Base-by-base conservation (phyloP, 2,888 invertebrate genomes). In the Drosophila affinis region DNA sequence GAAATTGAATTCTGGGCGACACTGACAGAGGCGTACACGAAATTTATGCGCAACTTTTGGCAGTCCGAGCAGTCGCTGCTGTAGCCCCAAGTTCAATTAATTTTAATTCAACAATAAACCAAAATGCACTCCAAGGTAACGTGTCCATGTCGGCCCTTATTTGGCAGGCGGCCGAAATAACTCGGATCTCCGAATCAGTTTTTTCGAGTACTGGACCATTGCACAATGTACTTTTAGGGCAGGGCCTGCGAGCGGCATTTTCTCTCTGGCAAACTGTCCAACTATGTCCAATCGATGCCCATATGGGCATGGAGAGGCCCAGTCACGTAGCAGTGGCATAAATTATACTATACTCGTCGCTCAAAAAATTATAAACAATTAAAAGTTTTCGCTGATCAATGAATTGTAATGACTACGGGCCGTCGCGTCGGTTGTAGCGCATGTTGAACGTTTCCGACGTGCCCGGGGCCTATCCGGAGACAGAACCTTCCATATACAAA, bases 181-280 rank as follows among this genome's bases (percentile, higher is more conserved):
- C 49, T 57, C 45, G 57, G 21, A 67, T 67, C 49, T 46, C 65
- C 51, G 51, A 67, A 67, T 67, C 51, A 49, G 68, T 21, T 7
- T 34, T 52, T 63, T 14, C 39, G 14, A 39, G 14, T 39, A 39
- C 39, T 39, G 39, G 39, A 44, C 57, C 45, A 46, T 27, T 12
- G 24, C 51, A 45, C 55, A 83, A 84, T 82, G 81, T 81, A 84
- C 81, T 84, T 81, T 79, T 85, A 79, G 68, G 82, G 85, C 77
- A 56, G 60, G 39, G 27, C 67, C 45, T 72, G 68, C 76, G 76
- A 55, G 17, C 65, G 49, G 51, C 68, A 67, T 67, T 72, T 49
- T 69, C 45, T 29, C 34, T 21, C 45, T n/a, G 14, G 17, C 44
- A 62, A 62, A 54, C 44, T 45, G 51, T 49, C 39, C 58, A 68